Percentiles rank a stretch among this genome's conserved stretches.
These are phyloP conservation scores for Martes martes DNA, from an alignment of 2,113 vertebrate genomes.

Conservation along the genomic window DNA sequence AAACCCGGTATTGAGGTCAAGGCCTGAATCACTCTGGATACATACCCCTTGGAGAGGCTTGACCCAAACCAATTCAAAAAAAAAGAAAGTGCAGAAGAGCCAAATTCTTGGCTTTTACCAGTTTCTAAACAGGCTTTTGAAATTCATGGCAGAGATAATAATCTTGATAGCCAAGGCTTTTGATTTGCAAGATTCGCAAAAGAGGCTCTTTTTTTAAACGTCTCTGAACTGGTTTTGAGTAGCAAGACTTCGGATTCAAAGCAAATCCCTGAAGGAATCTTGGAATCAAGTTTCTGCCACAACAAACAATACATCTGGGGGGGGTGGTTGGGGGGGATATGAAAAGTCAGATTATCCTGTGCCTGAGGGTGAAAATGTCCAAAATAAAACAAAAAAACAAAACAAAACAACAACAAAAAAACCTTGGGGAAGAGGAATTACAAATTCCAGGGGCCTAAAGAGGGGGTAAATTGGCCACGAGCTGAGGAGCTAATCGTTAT, in stretches of 20 bases:
- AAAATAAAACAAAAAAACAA: not conserved
- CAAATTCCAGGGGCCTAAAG: not conserved
- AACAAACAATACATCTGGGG: not conserved
- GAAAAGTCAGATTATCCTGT: not conserved
- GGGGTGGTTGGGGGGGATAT: too few species aligned
- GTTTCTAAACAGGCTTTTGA: slow-evolving; percentile 17
- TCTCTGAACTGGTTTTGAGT: not conserved
- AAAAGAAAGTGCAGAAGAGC: not conserved
- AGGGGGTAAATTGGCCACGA: not conserved
- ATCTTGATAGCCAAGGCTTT: slow-evolving; percentile 41
- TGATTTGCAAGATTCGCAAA: not conserved
- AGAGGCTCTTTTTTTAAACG: not conserved
- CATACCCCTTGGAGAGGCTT: not conserved
- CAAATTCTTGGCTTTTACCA: not conserved
- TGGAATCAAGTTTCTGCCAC: not conserved
- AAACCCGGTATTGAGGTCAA: not conserved
- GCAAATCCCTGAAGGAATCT: not conserved
- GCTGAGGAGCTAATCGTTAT: not conserved
- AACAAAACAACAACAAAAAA: not conserved
- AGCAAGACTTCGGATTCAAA: not conserved
- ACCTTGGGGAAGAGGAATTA: not conserved
- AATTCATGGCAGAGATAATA: slow-evolving; percentile 22
- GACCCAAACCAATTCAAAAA: not conserved
- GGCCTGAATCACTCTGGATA: not conserved
- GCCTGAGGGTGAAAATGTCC: not conserved